Percentiles rank a stretch among this genome's conserved stretches.
Conservation (phyloP, 2,113 vertebrate genomes). For the Mohoua ochrocephala region DNA sequence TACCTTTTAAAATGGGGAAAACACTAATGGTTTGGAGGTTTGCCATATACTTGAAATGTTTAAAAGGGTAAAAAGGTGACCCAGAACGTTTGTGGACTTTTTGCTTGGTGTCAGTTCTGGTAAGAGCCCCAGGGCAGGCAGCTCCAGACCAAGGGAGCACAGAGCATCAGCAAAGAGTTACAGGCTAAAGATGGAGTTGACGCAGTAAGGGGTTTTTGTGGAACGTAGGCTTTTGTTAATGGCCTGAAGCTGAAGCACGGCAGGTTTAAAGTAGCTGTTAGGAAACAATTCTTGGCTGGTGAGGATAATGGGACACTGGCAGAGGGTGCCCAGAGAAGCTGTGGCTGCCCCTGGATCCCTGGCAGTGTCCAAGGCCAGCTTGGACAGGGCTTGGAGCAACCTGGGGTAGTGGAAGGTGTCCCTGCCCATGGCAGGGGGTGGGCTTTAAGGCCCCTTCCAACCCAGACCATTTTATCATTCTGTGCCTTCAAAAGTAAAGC, state of each 20-base stretch:
- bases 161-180: background rate
- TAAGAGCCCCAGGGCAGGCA: background rate
- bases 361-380: background rate
- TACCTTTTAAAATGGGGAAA: background rate
- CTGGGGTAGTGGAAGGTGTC: background rate
- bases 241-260: background rate
- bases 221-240: background rate
- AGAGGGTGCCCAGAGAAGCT: background rate
- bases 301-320: background rate
- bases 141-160: background rate
- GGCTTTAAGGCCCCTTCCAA: background rate
- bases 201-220: background rate
- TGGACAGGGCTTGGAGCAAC: rapidly evolving
- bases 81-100: background rate
- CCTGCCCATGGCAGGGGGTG: background rate
- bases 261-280: background rate
- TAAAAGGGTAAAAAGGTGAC: background rate
- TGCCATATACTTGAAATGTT: background rate
- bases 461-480: background rate
- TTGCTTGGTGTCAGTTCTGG: background rate
- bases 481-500: background rate
- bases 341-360: background rate
- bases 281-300: background rate
- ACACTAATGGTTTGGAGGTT: background rate
- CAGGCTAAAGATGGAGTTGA: background rate